These are phyloP conservation scores for Melieria crassipennis DNA, from an alignment of 2,888 invertebrate species.

Conservation along the genomic window DNA sequence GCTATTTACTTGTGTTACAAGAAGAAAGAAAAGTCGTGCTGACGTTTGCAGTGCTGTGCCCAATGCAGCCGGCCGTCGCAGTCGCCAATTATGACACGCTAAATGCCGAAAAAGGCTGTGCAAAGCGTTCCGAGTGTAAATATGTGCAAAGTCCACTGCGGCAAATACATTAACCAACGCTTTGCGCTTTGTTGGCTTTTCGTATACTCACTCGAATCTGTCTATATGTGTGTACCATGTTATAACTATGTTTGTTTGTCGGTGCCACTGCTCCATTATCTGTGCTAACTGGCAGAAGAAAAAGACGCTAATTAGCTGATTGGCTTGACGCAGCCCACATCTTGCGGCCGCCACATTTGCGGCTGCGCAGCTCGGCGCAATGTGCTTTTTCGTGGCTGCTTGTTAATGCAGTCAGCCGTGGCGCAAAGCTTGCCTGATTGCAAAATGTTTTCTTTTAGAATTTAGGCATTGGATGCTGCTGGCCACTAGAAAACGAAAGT, in stretches of 20 bases:
- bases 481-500: constrained; percentile 32
- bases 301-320: constrained; percentile 34
- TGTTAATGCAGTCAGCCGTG: neutral
- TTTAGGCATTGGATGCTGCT: neutral
- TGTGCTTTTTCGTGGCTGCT: neutral
- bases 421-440: neutral
- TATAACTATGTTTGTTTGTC: constrained; percentile 3
- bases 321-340: constrained; percentile 1
- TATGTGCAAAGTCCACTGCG: too few species aligned
- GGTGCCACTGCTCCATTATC: neutral
- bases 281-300: neutral
- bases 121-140: too few species aligned
- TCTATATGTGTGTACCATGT: too few species aligned
- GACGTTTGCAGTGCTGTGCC: too few species aligned
- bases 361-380: neutral
- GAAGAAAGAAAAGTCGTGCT: too few species aligned
- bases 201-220: too few species aligned
- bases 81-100: too few species aligned
- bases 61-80: too few species aligned
- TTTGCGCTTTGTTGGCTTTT: too few species aligned
- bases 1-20: too few species aligned
- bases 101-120: too few species aligned
- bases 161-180: too few species aligned
- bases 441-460: constrained; percentile 1
- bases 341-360: neutral